Base-by-base conservation (phyloP, 2,888 invertebrate species). In the Oscheius sp. region DNA sequence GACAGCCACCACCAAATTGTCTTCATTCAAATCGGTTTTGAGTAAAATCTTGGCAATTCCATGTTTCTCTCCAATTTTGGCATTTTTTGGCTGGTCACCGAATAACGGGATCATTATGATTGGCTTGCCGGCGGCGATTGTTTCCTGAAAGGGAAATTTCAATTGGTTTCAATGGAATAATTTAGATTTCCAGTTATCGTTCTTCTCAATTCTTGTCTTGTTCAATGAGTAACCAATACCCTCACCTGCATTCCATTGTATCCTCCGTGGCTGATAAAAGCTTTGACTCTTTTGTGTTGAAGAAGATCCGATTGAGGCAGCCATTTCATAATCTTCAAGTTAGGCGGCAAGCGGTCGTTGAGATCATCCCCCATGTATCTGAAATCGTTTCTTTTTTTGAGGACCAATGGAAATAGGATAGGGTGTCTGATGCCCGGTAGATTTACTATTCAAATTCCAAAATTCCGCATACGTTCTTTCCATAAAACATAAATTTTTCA, bases 241-340 rank as follows among this genome's bases (percentile, higher is more conserved):
- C 59, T 52, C 21, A 80, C 93, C 0, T 92, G 92, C 45, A 92
- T 88, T 69, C 93, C 93, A 82, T 93, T 91, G 84, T 93, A 91
- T 0, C 93, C 93, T 0, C 92, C 93, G 86, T 94, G 93, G 0
- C 92, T 92, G 80, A 93, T 91, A 84, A 93, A 93, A 0, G 92
- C 92, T 72, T 91, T 89, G 0, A 93, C 91, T 81, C 93, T 93
- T 0, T 92, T 92, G 87, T 93, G 93, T 1, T 90, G 74, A 5
- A 85, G 72, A 7, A 85, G 73, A 69, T 85, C 84, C 25, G 78
- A 76, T 59, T 84, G 84, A 13, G 84, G 84, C 9, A 84, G 75
- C 84, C 84, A 84, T 49, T 81, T 80, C 41, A 76, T 76, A 13
- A 79, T 61, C 27, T 80, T 76, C 13, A 83, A 76, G 71, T 84